These are phyloP conservation scores for Muscicapa striata DNA, from an alignment of 2,797 vertebrate genomes.

Conservation along the genomic window DNA sequence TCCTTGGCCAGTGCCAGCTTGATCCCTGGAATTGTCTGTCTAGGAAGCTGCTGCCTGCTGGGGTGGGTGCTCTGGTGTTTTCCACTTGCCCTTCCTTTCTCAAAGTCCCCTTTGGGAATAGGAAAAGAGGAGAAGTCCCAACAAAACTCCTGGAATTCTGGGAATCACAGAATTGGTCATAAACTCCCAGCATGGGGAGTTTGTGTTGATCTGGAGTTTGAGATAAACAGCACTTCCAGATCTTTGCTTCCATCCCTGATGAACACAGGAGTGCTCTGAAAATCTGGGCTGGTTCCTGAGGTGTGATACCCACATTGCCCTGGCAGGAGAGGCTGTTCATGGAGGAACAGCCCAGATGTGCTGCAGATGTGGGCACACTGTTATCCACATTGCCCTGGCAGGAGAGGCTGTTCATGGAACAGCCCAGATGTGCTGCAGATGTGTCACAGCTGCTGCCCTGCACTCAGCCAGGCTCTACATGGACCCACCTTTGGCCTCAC, in stretches of 20 bases:
- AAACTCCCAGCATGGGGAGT: not conserved
- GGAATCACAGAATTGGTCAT: not conserved
- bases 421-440: not conserved
- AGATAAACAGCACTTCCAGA: not conserved
- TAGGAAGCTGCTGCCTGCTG: not conserved
- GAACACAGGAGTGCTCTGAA: not conserved
- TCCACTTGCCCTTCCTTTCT: not conserved
- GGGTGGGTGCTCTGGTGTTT: not conserved
- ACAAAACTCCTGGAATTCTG: slow-evolving; percentile 15
- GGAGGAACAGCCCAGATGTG: not conserved
- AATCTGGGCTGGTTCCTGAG: not conserved
- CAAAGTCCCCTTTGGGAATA: not conserved
- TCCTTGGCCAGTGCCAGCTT: not conserved
- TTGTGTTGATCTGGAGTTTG: slow-evolving; percentile 18
- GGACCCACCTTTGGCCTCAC: not conserved
- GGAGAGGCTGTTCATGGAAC: not conserved
- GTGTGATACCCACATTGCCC: not conserved
- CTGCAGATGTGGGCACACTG: not conserved
- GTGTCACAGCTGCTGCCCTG: not conserved
- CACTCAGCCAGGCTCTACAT: not conserved
- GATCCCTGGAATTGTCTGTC: not conserved
- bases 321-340: not conserved
- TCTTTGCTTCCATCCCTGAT: not conserved
- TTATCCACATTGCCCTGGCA: not conserved
- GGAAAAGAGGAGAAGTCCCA: not conserved